These are phyloP conservation scores for Choreutis nemorana DNA, from an alignment of 2,888 invertebrate species.

Conservation along the genomic window DNA sequence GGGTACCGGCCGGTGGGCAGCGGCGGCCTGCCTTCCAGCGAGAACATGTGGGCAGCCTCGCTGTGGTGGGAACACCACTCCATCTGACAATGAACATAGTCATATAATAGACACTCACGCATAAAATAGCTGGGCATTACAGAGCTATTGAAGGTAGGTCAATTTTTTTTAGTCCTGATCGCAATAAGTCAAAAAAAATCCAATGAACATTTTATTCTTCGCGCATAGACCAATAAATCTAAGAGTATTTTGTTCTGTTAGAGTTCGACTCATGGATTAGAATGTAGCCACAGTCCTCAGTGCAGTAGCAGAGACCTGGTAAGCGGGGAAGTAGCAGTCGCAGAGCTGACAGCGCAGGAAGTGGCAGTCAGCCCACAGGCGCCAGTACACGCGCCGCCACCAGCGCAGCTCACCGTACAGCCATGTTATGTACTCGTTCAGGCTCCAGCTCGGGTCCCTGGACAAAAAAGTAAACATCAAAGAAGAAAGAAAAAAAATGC, in stretches of 20 bases:
- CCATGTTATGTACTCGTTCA: constrained; percentile 80
- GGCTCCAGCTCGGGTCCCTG: constrained; percentile 81
- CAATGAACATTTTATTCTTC: too few relatives aligned
- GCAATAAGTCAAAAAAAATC: too few relatives aligned
- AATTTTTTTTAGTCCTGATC: too few relatives aligned
- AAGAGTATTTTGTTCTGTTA: too few relatives aligned
- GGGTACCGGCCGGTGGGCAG: constrained; percentile 81
- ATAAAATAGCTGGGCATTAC: neutral
- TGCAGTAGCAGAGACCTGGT: constrained; percentile 63
- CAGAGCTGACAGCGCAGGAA: constrained; percentile 84
- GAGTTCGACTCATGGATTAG: neutral
- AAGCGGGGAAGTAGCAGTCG: constrained; percentile 77
- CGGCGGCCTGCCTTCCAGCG: constrained; percentile 72
- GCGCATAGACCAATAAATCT: too few relatives aligned
- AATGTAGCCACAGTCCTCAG: too few relatives aligned
- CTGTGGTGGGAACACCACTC: constrained; percentile 85
- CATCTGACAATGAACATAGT: too few relatives aligned
- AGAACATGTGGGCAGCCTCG: constrained; percentile 78
- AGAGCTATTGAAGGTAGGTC: too few relatives aligned
- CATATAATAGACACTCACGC: too few relatives aligned
- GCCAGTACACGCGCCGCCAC: constrained; percentile 95
- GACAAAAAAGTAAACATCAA: neutral
- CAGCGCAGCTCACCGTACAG: constrained; percentile 81
- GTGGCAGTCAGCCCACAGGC: constrained; percentile 91
- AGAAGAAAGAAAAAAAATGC: too few relatives aligned